Conservation (phyloP, 2,797 vertebrate genomes). For the Alectoris magna region DNA sequence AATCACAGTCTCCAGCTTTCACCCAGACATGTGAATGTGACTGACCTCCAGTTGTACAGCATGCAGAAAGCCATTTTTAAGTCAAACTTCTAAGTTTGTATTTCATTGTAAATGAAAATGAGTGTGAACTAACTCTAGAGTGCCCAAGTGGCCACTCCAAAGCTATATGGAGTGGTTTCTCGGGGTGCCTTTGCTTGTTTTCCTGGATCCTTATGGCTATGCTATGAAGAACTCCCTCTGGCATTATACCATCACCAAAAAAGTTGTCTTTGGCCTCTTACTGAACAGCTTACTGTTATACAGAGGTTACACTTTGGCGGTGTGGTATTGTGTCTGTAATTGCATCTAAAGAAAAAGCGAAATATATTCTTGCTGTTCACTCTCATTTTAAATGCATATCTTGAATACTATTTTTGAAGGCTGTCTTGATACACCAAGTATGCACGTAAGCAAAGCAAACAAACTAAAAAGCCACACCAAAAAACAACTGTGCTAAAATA, state of each 20-base stretch:
- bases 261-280: neutral
- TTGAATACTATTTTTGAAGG: neutral
- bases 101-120: neutral
- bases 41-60: neutral
- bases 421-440: neutral
- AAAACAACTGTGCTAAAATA: neutral
- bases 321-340: neutral
- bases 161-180: neutral
- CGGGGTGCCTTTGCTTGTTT: neutral
- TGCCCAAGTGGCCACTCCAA: neutral
- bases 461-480: too few relatives aligned
- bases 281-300: neutral
- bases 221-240: neutral
- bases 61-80: neutral
- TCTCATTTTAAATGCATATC: neutral
- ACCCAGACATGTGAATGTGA: neutral
- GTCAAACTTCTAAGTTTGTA: neutral
- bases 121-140: rapidly evolving
- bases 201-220: neutral
- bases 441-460: neutral
- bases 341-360: neutral
- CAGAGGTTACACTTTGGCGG: neutral
- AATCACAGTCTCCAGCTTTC: neutral
- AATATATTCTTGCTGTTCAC: neutral
- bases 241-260: neutral